Conservation (phyloP, 2,113 vertebrate genomes). For the Condylura cristata region DNA sequence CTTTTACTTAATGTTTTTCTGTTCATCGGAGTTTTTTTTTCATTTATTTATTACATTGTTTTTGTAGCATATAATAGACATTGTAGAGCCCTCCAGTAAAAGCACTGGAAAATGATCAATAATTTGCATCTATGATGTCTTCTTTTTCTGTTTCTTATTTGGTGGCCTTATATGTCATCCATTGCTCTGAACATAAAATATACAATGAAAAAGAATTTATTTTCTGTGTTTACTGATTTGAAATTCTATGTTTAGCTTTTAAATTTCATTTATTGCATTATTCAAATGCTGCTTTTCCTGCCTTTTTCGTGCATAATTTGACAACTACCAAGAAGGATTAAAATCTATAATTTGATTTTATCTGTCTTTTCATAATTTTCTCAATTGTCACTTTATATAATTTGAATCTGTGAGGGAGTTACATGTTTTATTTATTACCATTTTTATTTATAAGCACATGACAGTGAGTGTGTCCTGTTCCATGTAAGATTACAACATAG, state of each 20-base stretch:
- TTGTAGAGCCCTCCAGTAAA: not conserved
- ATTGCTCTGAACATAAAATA: not conserved
- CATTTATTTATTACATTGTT: not conserved
- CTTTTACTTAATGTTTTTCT: not conserved
- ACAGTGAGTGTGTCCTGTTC: not conserved
- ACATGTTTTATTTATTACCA: not conserved
- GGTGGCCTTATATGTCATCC: not conserved
- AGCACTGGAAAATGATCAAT: conserved; percentile 7
- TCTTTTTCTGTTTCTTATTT: not conserved
- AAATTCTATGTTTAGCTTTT: conserved; percentile 3
- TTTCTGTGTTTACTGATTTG: not conserved
- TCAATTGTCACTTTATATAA: not conserved
- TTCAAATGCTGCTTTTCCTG: not conserved
- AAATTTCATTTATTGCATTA: not conserved
- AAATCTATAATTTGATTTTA: not conserved
- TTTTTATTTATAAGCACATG: not conserved
- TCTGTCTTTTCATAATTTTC: not conserved
- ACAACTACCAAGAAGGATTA: not conserved
- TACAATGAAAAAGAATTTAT: not conserved
- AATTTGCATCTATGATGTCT: not conserved
- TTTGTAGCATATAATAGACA: not conserved
- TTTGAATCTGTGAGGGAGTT: not conserved
- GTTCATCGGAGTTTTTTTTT: not conserved
- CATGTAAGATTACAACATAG: not conserved
- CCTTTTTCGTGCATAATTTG: not conserved